phyloP scores from a whole-genome alignment of 2,888 invertebrate species.

The Caenorhabditis auriculariae region DNA sequence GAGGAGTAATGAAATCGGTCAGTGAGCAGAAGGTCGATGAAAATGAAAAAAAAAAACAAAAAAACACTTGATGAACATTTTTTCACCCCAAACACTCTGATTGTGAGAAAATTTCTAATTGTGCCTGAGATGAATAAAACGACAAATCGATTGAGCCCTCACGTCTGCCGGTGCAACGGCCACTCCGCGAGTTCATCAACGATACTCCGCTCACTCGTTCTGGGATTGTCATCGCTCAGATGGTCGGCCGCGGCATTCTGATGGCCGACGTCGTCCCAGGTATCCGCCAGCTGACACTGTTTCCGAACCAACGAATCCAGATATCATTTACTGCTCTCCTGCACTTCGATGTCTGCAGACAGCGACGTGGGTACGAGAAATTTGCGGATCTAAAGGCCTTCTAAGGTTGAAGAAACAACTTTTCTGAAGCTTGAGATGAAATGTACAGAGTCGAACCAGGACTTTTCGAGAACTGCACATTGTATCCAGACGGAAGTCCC shows the following conservation, averaged over 20 bases:
- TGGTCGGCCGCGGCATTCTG: constrained; percentile 39
- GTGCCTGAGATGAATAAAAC: too few species aligned
- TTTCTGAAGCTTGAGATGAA: too few species aligned
- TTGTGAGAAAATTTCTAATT: too few species aligned
- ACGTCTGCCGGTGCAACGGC: constrained; percentile 33
- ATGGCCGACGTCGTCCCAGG: constrained; percentile 33
- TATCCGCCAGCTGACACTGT: neutral
- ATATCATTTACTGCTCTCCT: constrained; percentile 52
- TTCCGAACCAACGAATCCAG: constrained; percentile 7
- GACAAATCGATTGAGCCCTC: constrained; percentile 15
- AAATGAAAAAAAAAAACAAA: neutral
- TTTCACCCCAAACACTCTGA: too few species aligned
- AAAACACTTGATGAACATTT: too few species aligned
- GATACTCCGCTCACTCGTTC: constrained; percentile 48
- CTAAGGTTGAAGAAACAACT: constrained; percentile 2
- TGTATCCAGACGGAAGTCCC: constrained; percentile 33
- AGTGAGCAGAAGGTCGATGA: neutral
- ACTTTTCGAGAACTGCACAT: constrained; percentile 43
- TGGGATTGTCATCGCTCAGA: constrained; percentile 43
- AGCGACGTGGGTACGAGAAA: constrained; percentile 30
- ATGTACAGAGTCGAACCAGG: constrained; percentile 45
- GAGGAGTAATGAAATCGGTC: too few species aligned
- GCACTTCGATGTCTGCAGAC: constrained; percentile 55
- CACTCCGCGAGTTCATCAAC: constrained; percentile 29
- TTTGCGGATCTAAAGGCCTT: constrained; percentile 19